Evolutionary conservation across 2,888 invertebrate species (phyloP), one percentile per base, ranked within the genome.

Genomic region (Drosophila formosana): DNA sequence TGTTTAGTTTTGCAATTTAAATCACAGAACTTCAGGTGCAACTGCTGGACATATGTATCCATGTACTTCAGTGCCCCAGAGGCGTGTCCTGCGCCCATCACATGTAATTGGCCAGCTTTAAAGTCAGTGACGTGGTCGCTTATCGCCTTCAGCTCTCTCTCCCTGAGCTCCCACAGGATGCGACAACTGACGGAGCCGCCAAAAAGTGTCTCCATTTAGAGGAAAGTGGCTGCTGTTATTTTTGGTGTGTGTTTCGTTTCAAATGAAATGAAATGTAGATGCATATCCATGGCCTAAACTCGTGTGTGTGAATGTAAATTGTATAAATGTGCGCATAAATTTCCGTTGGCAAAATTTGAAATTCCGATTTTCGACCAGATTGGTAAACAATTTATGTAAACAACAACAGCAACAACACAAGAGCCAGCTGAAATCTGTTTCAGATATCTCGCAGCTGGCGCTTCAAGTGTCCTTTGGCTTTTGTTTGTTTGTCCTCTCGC

Each of bases 321-420:
- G 84, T 84, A 77, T 82, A 88, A 86, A 83, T 88, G 88, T 88
- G 84, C 82, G 87, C 82, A 81, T 87, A 83, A 79, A 83, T 88
- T 87, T 87, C 73, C 72, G 76, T 78, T 80, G 80, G 75, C 72
- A 74, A 85, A 89, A 89, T 89, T 89, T 89, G 89, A 89, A 89
- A 89, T 89, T 89, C 88, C 89, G 90, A 89, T 89, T 87, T 88
- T 86, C 82, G 78, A 85, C 78, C 81, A 89, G 89, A 89, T 89
- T 89, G 90, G 90, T 87, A 89, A 89, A 89, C 90, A 89, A 87
- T 90, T 88, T 89, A 88, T 85, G 82, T 88, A 81, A 89, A 84
- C 88, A 80, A 75, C 82, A 73, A 53, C 53, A 81, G 68, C 76
- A 84, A 76, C 74, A 66, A 60, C 70, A 26, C 62, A 51, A 60